Base-by-base conservation (phyloP, 2,113 vertebrate genomes). In the Tringa solitaria region DNA sequence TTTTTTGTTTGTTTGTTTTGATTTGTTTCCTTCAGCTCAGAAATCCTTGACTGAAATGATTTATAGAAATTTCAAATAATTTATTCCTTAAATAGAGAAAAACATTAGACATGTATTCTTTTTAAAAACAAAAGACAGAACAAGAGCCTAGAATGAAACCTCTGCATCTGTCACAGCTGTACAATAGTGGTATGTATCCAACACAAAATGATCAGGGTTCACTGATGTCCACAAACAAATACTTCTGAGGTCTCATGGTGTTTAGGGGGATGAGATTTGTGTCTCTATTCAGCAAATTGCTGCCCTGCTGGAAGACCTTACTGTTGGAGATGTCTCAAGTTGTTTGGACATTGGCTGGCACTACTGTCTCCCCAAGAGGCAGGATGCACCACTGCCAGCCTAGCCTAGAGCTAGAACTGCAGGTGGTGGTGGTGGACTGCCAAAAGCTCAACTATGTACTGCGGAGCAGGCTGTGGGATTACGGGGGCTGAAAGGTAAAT, bases 401-500 rank as follows among this genome's bases (percentile, higher is more conserved):
- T 45, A 4, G 53, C 7, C 35, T 20, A 19, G 56, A 32, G 32
- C 45, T 39, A 4, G 32, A 53, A 7, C 45, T 35, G 54, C n/a
- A 30, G 54, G 13, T 8, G 12, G 18, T 18, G 50, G 22, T 70
- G 72, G 48, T 59, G 54, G 37, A 6, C 23, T 32, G n/a, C 60
- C 2, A 0, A 15, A 14, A 19, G 23, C 46, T 82, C 37, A 0
- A 1, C 45, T 24, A 0, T 0, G 7, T 51, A 2, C 51, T 18
- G 41, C 2, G 1, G 43, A 28, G 41, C 28, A n/a, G 43, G 37
- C 61, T 54, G 22, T 30, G 30, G 39, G n/a, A 7, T 43, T 27
- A 5, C 0, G 0, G 45, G 30, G 46, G 6, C 70, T 37, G 33
- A 61, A 68, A 57, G 46, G 35, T 57, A 33, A 28, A 30, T 27